A percentile compares a stretch with the other conserved stretches of the same genome.
phyloP scores from a whole-genome alignment of 2,797 vertebrate species.

The Vespertilio murinus region DNA sequence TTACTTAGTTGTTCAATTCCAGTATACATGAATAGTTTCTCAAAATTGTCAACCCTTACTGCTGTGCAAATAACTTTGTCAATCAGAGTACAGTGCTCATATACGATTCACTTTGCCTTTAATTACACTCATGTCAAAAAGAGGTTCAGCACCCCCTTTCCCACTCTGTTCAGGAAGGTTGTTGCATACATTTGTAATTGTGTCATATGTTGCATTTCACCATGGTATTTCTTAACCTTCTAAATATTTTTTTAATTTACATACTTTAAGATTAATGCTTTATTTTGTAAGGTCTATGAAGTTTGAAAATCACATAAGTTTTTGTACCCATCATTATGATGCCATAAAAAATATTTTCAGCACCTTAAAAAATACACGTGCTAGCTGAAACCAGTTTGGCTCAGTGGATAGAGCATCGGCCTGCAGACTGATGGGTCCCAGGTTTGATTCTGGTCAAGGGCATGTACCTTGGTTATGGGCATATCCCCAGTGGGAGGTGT shows the following conservation, averaged over 20 bases:
- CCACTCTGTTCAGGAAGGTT: neutral
- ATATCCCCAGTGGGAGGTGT: no score
- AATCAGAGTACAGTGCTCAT: neutral
- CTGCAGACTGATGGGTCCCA: no score
- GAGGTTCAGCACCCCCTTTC: neutral
- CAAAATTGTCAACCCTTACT: neutral
- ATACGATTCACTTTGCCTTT: neutral
- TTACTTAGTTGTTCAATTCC: neutral
- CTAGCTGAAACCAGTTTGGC: no score
- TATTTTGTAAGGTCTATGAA: neutral
- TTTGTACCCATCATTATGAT: neutral
- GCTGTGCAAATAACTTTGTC: neutral
- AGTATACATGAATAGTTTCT: neutral
- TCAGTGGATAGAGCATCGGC: no score
- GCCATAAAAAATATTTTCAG: neutral
- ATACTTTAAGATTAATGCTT: neutral
- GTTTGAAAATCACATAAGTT: neutral
- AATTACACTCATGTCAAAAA: neutral
- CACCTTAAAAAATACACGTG: neutral
- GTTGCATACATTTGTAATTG: neutral
- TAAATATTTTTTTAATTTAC: neutral
- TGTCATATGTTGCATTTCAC: neutral
- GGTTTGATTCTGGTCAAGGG: no score
- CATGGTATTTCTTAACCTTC: neutral
- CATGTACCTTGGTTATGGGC: no score